These are phyloP conservation scores for Pluvialis apricaria DNA, from an alignment of 2,113 vertebrate species.

Conservation along the genomic window DNA sequence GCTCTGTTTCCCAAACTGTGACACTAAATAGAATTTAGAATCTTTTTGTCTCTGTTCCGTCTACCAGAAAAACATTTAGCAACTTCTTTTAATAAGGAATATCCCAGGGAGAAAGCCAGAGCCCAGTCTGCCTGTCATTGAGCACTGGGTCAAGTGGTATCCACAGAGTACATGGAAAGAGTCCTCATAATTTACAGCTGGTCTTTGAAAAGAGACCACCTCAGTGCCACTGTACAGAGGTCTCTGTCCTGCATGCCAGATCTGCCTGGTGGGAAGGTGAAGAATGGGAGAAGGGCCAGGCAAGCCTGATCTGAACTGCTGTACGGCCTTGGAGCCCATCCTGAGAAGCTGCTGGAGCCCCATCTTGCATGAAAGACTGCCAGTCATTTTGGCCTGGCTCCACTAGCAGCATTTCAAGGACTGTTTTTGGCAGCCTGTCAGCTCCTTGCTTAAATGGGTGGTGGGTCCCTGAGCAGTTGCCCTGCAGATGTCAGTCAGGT, in stretches of 20 bases:
- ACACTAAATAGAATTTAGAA: not conserved
- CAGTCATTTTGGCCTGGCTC: not conserved
- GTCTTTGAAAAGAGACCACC: not conserved
- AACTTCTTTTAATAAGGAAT: not conserved
- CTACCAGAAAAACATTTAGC: not conserved
- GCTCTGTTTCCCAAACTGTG: not conserved
- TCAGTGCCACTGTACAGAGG: not conserved
- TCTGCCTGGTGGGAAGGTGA: not conserved
- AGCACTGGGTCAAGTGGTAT: not conserved
- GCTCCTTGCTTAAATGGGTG: not conserved
- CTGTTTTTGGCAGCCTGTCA: fast-evolving
- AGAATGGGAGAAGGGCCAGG: not conserved
- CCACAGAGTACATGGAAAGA: not conserved
- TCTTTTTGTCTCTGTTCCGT: not conserved
- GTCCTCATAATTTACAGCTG: not conserved
- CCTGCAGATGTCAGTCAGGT: not conserved
- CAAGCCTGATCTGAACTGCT: not conserved
- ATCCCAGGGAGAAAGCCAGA: not conserved
- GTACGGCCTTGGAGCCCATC: not conserved
- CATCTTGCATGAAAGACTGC: not conserved
- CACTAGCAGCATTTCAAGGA: not conserved
- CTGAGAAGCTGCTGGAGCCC: not conserved
- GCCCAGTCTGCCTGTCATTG: not conserved
- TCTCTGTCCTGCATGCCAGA: not conserved
- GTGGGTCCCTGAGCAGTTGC: not conserved